Evolutionary conservation across 2,797 vertebrate genomes (phyloP), one percentile per base, ranked within the genome.

Genomic region (Coccyzus lansbergi): DNA sequence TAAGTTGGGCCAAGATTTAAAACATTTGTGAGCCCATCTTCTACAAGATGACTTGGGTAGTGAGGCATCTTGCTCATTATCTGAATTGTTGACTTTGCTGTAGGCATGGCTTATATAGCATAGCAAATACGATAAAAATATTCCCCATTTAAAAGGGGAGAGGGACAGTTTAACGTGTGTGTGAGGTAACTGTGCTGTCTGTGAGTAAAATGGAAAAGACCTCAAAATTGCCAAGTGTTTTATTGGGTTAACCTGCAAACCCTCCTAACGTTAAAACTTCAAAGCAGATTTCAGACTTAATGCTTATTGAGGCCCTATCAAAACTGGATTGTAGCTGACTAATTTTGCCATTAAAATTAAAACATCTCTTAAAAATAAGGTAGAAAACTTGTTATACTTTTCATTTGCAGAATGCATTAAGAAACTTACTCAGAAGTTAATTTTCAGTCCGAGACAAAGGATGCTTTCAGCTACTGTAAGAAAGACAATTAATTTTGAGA

Each of bases 1-100:
- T 22, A 28, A 72, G 4, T 8, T 49, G 28, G 71, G 33, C 28
- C 16, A 25, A 26, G 49, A 22, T 1, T 38, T 34, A 48, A 63
- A 82, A 33, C 0, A 0, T 65, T 59, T 79, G 6, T 56, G 48
- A 72, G 4, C 5, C 6, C 2, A 1, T 21, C 10, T 68, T 60
- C 65, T 84, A 4, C 58, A 46, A 56, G 40, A 25, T 46, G 48
- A 36, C 26, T 59, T 16, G 21, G 25, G 17, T 44, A n/a, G 46
- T 5, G 65, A 60, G 40, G 26, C 53, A 31, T 55, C 46, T 48
- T 70, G 79, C 16, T 64, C 20, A 5, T 25, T 25, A 7, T 13
- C 7, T 74, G 59, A 79, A 21, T 28, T 68, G 68, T 29, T 70
- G 75, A 25, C 31, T 92, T 83, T 58, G 44, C 24, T 17, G 5